phyloP scores from a whole-genome alignment of 2,888 invertebrate genomes.

The Charanyca ferruginea region DNA sequence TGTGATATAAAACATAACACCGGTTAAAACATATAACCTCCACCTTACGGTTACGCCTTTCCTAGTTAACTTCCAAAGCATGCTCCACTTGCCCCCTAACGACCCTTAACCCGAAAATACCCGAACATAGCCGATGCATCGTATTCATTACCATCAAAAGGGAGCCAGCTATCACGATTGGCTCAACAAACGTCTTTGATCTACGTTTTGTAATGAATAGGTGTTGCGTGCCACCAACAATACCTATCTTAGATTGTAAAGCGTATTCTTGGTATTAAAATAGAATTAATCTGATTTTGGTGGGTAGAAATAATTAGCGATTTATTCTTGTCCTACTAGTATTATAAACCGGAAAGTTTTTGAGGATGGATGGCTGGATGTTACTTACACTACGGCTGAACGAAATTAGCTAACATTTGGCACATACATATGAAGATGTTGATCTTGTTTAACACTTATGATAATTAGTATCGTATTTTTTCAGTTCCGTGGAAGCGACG shows the following conservation, averaged over 20 bases:
- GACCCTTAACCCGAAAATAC: conserved; percentile 40
- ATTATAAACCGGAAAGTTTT: too few relatives aligned
- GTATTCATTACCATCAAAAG: conserved; percentile 54
- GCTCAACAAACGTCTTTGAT: conserved; percentile 57
- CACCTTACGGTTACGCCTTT: not conserved
- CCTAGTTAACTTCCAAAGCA: not conserved
- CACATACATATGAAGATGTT: too few relatives aligned
- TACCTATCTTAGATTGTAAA: conserved; percentile 57
- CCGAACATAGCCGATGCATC: conserved; percentile 42
- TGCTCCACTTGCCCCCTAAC: not conserved
- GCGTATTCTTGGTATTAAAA: conserved; percentile 57
- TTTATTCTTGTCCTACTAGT: conserved; percentile 38
- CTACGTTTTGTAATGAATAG: conserved; percentile 61
- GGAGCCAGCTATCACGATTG: conserved; percentile 53
- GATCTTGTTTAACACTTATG: too few relatives aligned
- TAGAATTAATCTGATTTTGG: conserved; percentile 62
- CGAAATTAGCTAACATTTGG: too few relatives aligned
- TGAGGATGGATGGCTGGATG: too few relatives aligned
- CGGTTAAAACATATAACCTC: not conserved
- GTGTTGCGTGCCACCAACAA: conserved; percentile 60
- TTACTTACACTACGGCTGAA: too few relatives aligned
- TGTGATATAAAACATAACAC: not conserved
- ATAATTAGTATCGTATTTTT: too few relatives aligned
- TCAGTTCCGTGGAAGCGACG: too few relatives aligned
- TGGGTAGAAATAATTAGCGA: conserved; percentile 53